These are phyloP conservation scores for Asarcornis scutulata DNA, from an alignment of 2,113 vertebrate genomes.

Conservation along the genomic window DNA sequence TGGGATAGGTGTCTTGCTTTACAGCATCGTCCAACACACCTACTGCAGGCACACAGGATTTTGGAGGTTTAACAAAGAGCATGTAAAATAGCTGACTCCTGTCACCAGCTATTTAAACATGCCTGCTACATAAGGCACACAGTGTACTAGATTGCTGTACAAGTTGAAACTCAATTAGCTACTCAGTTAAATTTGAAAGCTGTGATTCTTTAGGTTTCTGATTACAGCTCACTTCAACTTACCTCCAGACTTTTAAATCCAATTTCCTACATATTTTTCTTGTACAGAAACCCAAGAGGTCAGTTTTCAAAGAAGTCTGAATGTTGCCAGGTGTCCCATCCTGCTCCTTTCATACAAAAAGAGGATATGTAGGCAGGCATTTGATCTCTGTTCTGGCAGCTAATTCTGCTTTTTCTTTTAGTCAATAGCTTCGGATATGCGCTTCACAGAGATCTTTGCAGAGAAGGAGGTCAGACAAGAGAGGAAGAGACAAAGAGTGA, in stretches of 20 bases:
- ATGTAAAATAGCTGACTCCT: not conserved
- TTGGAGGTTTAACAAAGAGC: not conserved
- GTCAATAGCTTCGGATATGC: slow-evolving; percentile 98
- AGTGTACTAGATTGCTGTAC: not conserved
- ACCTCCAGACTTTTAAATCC: not conserved
- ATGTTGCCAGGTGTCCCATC: not conserved
- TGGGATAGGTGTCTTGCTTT: not conserved
- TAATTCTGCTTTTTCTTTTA: slow-evolving; percentile 61
- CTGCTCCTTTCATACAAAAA: not conserved
- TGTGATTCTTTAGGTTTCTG: not conserved
- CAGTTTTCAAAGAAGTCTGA: not conserved
- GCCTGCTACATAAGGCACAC: not conserved
- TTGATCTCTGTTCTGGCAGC: not conserved
- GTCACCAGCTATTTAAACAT: not conserved
- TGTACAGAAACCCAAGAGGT: not conserved
- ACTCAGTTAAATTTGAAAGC: not conserved
- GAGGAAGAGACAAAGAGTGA: slow-evolving; percentile 93
- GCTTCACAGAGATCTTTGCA: slow-evolving; percentile 93
- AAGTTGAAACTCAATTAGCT: not conserved
- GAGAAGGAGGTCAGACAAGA: slow-evolving; percentile 91
- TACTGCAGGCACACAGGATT: not conserved
- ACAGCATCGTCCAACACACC: not conserved
- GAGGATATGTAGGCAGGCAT: not conserved
- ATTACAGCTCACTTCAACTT: not conserved
- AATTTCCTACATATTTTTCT: not conserved